Evolutionary conservation across 1,140 invertebrate species (phyloP).

Genomic region (Sarcophaga bullata): DNA sequence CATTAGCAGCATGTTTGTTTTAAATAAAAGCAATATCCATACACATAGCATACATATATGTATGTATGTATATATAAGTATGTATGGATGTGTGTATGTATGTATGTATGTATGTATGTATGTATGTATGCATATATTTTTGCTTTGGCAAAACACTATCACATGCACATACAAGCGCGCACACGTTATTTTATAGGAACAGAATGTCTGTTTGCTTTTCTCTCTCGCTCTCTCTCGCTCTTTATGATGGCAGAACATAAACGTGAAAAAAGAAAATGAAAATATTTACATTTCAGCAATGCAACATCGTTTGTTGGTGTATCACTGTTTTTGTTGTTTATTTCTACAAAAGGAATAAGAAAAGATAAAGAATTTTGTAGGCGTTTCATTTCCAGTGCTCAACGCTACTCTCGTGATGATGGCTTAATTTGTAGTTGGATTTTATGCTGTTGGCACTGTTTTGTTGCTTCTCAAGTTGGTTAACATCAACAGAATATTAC

Average conservation of each 20-base stretch:
- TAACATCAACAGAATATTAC: neutral
- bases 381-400: slow-evolving; percentile 31
- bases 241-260: neutral
- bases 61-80: neutral
- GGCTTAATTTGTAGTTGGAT: slow-evolving; percentile 15
- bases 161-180: neutral
- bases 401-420: slow-evolving; percentile 1
- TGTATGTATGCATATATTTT: slow-evolving; percentile 2
- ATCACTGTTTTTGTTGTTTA: neutral
- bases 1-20: too few species aligned
- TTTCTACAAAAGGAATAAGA: neutral
- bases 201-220: neutral
- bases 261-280: neutral
- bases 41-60: neutral
- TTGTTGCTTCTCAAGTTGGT: neutral
- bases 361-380: slow-evolving; percentile 31
- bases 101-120: neutral
- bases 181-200: neutral
- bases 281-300: too few species aligned
- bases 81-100: neutral
- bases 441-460: slow-evolving; percentile 16
- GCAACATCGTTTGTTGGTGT: too few species aligned
- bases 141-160: neutral
- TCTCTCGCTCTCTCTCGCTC: neutral
- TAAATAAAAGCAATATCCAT: too few species aligned